phyloP scores from a whole-genome alignment of 2,888 invertebrate genomes.

The Synanthedon tipuliformis region DNA sequence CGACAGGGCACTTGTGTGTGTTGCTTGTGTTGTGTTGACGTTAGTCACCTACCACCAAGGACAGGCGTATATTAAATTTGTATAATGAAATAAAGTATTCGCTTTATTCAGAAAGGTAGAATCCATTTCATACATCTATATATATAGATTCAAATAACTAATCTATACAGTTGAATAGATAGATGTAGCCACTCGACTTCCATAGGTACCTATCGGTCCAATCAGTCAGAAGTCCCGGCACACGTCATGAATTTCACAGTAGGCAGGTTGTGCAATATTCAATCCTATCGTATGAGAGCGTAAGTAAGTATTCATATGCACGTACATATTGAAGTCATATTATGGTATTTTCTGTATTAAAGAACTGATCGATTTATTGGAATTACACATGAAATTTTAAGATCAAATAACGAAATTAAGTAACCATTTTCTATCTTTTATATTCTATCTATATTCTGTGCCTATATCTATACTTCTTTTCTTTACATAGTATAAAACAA shows the following conservation, averaged over 20 bases:
- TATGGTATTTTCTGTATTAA: not conserved
- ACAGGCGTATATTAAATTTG: no score
- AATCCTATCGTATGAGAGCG: conserved; percentile 13
- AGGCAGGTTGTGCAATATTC: conserved; percentile 39
- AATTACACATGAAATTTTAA: not conserved
- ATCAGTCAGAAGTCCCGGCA: conserved; percentile 47
- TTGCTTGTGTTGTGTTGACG: no score
- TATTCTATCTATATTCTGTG: no score
- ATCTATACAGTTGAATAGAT: not conserved
- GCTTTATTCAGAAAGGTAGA: no score
- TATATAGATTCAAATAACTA: no score
- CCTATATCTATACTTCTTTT: no score
- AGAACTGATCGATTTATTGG: not conserved
- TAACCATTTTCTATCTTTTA: no score
- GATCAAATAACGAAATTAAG: not conserved
- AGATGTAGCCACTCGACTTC: conserved; percentile 23
- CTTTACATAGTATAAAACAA: no score
- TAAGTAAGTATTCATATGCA: conserved; percentile 3
- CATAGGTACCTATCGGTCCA: conserved; percentile 24
- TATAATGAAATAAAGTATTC: no score
- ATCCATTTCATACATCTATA: no score
- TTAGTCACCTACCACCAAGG: no score
- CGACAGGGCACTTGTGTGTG: no score
- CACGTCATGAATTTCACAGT: conserved; percentile 56
- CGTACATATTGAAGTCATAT: not conserved